A percentile compares a stretch with the other conserved stretches of the same genome.
phyloP scores from a whole-genome alignment of 2,888 invertebrate genomes.

The Nycteola revayana region DNA sequence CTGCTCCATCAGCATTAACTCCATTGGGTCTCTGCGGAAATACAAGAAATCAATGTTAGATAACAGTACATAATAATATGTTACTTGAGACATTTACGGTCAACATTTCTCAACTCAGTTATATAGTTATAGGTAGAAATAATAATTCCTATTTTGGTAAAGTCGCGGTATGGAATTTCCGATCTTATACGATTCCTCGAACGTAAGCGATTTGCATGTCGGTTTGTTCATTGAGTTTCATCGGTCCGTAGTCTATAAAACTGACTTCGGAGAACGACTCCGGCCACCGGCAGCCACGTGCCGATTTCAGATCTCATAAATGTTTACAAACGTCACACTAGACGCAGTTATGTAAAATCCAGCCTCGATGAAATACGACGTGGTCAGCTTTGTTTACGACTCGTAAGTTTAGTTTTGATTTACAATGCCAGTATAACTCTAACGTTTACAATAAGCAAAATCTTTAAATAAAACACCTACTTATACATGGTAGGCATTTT shows the following conservation, averaged over 20 bases:
- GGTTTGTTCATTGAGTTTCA: slow-evolving; percentile 69
- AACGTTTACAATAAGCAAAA: slow-evolving; percentile 31
- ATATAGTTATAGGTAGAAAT: slow-evolving; percentile 20
- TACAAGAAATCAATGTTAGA: slow-evolving; percentile 8
- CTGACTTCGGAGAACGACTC: slow-evolving; percentile 61
- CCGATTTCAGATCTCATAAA: slow-evolving; percentile 56
- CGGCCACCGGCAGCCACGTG: slow-evolving; percentile 61
- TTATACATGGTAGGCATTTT: slow-evolving; percentile 19
- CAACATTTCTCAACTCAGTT: too few relatives aligned
- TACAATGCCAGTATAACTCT: slow-evolving; percentile 32
- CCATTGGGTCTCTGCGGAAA: slow-evolving; percentile 88
- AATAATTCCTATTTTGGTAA: slow-evolving; percentile 35
- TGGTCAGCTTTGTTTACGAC: slow-evolving; percentile 39
- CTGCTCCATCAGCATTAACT: slow-evolving; percentile 89
- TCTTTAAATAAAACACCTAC: slow-evolving; percentile 35
- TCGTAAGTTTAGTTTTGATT: slow-evolving; percentile 36
- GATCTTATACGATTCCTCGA: slow-evolving; percentile 46
- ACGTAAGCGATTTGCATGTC: slow-evolving; percentile 48
- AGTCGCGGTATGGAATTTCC: slow-evolving; percentile 17
- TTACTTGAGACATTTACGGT: too few relatives aligned
- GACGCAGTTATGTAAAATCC: slow-evolving; percentile 37
- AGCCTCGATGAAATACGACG: slow-evolving; percentile 36
- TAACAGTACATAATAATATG: too few relatives aligned
- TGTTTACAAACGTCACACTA: slow-evolving; percentile 41
- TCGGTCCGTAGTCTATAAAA: slow-evolving; percentile 75